Conservation (phyloP, 2,888 invertebrate genomes). For the Spatulosminthurus flaviceps region DNA sequence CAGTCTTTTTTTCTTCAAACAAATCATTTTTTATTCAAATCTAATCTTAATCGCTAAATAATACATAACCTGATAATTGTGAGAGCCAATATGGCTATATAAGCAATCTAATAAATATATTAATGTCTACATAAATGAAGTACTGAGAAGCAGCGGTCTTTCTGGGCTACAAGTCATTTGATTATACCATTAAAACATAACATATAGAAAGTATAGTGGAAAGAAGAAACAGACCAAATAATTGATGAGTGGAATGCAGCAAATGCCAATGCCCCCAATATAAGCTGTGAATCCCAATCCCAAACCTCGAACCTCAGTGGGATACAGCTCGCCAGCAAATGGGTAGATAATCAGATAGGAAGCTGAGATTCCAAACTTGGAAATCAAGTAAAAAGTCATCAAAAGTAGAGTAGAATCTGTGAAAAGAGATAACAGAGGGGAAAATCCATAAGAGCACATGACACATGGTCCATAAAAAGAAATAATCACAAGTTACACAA, state of each 20-base stretch:
- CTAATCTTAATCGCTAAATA: no score
- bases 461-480: no score
- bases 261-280: slow-evolving; percentile 84
- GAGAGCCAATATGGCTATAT: no score
- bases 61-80: no score
- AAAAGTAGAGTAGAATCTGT: slow-evolving; percentile 79
- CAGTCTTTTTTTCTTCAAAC: no score
- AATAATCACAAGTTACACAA: no score
- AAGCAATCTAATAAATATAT: no score
- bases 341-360: slow-evolving; percentile 92
- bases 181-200: no score
- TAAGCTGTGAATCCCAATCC: slow-evolving; percentile 92
- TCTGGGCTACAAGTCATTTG: no score
- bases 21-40: no score
- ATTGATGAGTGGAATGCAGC: slow-evolving; percentile 89
- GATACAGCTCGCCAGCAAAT: slow-evolving; percentile 90
- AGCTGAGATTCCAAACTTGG: slow-evolving; percentile 89
- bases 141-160: no score
- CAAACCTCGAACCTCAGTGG: slow-evolving; percentile 86
- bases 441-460: slow-evolving; percentile 15
- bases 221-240: slow-evolving; percentile 74
- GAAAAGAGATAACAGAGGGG: slow-evolving; percentile 55
- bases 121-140: no score
- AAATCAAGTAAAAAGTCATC: slow-evolving; percentile 73
- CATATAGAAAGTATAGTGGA: not conserved